A percentile compares a stretch with the other conserved stretches of the same genome.
Evolutionary conservation across 2,888 invertebrate genomes (phyloP).

Genomic region (Selenia dentaria): DNA sequence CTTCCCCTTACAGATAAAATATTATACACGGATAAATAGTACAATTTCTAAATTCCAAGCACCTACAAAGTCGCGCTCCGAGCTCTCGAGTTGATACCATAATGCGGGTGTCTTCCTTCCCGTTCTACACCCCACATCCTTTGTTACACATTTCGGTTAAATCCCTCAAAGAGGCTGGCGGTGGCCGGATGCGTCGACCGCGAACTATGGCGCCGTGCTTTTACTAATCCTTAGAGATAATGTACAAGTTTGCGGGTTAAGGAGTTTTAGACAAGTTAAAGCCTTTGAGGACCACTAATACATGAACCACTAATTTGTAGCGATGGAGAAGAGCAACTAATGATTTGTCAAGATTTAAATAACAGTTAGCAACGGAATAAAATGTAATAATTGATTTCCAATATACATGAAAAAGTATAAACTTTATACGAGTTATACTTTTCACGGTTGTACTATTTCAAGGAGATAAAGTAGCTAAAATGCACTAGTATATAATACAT

Average conservation of each 20-base stretch:
- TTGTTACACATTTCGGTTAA: constrained; percentile 47
- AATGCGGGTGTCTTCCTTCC: constrained; percentile 41
- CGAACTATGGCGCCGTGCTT: constrained; percentile 38
- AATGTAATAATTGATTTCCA: too few relatives aligned
- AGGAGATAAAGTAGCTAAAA: too few relatives aligned
- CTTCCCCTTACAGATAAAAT: too few relatives aligned
- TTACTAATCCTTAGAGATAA: constrained; percentile 40
- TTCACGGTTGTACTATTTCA: too few relatives aligned
- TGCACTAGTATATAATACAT: too few relatives aligned
- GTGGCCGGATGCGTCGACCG: constrained; percentile 54
- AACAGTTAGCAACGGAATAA: too few relatives aligned
- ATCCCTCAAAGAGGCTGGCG: constrained; percentile 41
- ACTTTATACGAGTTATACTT: too few relatives aligned
- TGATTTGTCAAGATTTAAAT: neutral
- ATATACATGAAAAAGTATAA: too few relatives aligned
- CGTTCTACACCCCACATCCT: constrained; percentile 51
- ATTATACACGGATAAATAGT: too few relatives aligned
- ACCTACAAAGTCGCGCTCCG: constrained; percentile 8
- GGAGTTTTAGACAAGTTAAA: constrained; percentile 38
- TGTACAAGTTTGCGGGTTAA: constrained; percentile 31
- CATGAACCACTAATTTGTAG: constrained; percentile 31
- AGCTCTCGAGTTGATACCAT: constrained; percentile 22
- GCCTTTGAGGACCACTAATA: constrained; percentile 36
- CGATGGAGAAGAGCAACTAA: constrained; percentile 2
- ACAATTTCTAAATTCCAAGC: constrained; percentile 12